Conservation (phyloP, 64 coral and sea anemone species). For the Montipora efflorescens region DNA sequence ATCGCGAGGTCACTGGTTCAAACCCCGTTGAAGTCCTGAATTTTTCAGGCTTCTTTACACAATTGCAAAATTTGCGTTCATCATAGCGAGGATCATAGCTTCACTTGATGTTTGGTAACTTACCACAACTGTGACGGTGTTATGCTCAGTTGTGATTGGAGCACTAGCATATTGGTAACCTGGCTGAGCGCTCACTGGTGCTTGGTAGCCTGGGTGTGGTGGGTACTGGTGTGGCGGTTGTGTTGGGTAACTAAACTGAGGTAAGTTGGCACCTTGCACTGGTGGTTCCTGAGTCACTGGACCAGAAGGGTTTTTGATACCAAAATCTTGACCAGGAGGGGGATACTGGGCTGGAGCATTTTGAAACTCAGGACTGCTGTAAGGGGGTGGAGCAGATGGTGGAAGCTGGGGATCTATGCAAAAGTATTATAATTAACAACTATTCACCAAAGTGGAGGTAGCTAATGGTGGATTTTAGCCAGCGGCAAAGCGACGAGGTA, state of each 20-base stretch:
- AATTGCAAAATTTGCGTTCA: too few relatives aligned
- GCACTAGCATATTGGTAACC: not conserved
- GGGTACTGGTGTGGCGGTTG: not conserved
- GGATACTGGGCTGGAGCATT: not conserved
- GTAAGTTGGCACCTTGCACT: not conserved
- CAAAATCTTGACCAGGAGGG: conserved; percentile 17
- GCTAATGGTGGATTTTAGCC: too few relatives aligned
- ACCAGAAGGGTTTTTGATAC: not conserved
- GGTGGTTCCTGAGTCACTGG: conserved; percentile 2
- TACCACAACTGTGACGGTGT: conserved; percentile 52
- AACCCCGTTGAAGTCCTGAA: too few relatives aligned
- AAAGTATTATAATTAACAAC: not conserved
- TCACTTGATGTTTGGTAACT: too few relatives aligned
- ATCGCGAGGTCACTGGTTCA: too few relatives aligned
- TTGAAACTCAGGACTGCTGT: not conserved
- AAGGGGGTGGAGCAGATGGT: conserved; percentile 1
- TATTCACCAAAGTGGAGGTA: too few relatives aligned
- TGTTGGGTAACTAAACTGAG: not conserved
- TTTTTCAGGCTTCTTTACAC: too few relatives aligned
- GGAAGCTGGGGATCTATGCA: not conserved
- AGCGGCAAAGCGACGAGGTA: too few relatives aligned
- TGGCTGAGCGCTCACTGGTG: not conserved
- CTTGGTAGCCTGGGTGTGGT: conserved; percentile 25
- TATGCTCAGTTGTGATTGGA: not conserved
- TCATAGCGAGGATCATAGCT: too few relatives aligned